Percentiles rank a stretch among this genome's conserved stretches.
These are phyloP conservation scores for Habropoda laboriosa DNA, from an alignment of 1,140 invertebrate genomes.

Conservation along the genomic window DNA sequence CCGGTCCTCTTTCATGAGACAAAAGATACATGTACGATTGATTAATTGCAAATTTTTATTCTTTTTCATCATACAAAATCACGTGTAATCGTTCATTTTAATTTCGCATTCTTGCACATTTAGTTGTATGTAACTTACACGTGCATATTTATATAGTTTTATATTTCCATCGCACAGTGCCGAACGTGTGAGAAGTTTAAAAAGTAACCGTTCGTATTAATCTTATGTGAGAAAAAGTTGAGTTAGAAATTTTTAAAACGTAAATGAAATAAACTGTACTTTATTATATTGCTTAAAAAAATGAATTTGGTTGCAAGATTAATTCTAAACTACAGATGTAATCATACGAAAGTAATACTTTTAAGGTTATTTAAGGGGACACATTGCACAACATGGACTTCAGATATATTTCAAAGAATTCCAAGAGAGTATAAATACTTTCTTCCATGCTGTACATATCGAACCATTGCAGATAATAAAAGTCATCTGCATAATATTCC, in stretches of 20 bases:
- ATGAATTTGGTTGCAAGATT: background rate
- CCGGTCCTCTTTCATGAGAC: background rate
- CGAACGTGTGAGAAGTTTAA: background rate
- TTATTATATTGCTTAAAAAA: background rate
- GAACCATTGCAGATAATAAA: background rate
- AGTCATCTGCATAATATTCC: fast-evolving
- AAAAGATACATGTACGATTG: background rate
- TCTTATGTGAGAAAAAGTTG: background rate
- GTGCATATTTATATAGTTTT: too few species aligned
- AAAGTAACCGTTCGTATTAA: background rate
- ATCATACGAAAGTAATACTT: background rate
- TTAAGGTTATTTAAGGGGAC: conserved; percentile 20
- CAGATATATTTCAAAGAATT: background rate
- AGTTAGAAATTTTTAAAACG: too few species aligned
- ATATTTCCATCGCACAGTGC: too few species aligned
- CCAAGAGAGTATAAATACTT: background rate
- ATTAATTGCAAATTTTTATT: background rate
- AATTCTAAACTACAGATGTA: background rate
- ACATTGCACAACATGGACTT: background rate
- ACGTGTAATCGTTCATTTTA: too few species aligned
- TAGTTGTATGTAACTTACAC: too few species aligned
- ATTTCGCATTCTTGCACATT: too few species aligned
- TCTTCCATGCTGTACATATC: background rate
- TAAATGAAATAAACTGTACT: background rate
- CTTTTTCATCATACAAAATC: background rate